Conservation (phyloP, 1,140 invertebrate genomes). For the Aphidius ervi region DNA sequence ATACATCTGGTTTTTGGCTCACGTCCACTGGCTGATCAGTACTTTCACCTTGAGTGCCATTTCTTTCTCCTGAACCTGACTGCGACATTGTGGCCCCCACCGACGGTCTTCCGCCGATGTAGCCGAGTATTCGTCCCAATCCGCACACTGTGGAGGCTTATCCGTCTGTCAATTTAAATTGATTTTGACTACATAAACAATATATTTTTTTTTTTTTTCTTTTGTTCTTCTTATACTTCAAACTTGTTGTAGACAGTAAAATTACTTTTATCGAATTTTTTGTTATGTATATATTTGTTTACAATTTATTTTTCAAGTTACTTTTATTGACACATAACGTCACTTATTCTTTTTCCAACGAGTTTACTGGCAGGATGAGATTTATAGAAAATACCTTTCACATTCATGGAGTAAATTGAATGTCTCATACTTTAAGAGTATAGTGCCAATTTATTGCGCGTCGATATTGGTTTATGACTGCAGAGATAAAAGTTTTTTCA, state of each 20-base stretch:
- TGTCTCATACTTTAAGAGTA: too few species aligned
- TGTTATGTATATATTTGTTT: background rate
- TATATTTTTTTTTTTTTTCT: conserved; percentile 10
- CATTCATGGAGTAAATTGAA: too few species aligned
- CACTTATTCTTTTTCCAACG: background rate
- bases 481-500: too few species aligned
- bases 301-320: too few species aligned
- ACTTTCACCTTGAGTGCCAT: conserved; percentile 32
- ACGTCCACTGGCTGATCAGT: conserved; percentile 28
- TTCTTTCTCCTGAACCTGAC: conserved; percentile 38
- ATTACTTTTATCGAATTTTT: conserved; percentile 3
- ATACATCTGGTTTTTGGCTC: conserved; percentile 17
- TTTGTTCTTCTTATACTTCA: conserved; percentile 1
- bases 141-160: conserved; percentile 50
- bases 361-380: background rate
- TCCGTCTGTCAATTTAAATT: conserved; percentile 29
- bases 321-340: conserved; percentile 1
- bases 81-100: conserved; percentile 49
- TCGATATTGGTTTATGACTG: too few species aligned
- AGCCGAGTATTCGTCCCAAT: conserved; percentile 51
- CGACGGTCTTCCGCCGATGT: conserved; percentile 51
- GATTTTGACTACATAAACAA: conserved; percentile 25
- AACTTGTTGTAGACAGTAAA: background rate
- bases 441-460: too few species aligned
- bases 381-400: background rate